Evolutionary conservation across 2,797 vertebrate genomes (phyloP), one percentile per base, ranked within the genome.

Genomic region (Phyllotis vaccarum): DNA sequence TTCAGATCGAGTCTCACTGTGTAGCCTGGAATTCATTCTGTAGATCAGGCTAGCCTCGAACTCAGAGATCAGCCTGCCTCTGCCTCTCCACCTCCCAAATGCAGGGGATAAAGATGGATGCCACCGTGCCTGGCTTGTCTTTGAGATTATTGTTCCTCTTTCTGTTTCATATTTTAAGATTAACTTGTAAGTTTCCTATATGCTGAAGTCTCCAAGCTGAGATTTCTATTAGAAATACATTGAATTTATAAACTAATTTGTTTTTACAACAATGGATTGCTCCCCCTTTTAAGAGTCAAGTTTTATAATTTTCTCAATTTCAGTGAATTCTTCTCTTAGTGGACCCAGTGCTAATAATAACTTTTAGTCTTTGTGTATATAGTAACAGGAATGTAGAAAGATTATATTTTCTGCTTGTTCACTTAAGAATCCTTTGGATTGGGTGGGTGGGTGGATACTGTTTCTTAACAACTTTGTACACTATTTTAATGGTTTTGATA

Each of bases 91-190:
- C 81, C 62, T 86, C 64, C 19, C 83, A 52, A 49, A 68, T 54
- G 64, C 46, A 16, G 6, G 62, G 58, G 9, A 46, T 83, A 83
- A 46, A 46, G 29, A 29, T 3, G 3, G n/a, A 43, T 9, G n/a
- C 34, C 56, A 29, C 5, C 56, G n/a, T 29, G 7, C 56, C 24
- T 62, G 56, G 24, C 12, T 82, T 62, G 31, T 86, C 82, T 86
- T 86, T 49, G 46, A 34, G 34, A 54, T 86, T 70, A 34, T 70
- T 70, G 13, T 22, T 70, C 6, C 22, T 4, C 89, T 91, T 93
- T 91, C 16, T 89, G 29, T 40, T 90, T 91, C 56, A 70, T 52
- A 86, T 68, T 94, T 96, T 93, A 83, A 87, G 10, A 83, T 80
- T 85, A 88, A 19, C 21, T 79, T 91, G 2, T 52, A 93, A 64